Conservation (phyloP, 2,797 vertebrate genomes). For the Darevskia nairensis region DNA sequence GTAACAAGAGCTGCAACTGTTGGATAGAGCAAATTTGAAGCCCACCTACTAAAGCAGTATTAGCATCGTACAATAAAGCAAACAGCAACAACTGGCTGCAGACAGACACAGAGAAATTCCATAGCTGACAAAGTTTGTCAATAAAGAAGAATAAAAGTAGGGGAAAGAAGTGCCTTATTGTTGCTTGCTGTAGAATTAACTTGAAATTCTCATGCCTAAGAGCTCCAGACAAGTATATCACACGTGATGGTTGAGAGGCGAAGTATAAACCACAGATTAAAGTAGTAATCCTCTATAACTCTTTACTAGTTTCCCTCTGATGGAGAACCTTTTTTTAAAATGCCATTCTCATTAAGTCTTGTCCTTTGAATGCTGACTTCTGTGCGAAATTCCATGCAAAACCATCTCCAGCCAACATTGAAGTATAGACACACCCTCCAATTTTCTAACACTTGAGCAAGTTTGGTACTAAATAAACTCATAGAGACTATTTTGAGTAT, state of each 20-base stretch:
- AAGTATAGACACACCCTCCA: slow-evolving; percentile 32
- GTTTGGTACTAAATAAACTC: neutral
- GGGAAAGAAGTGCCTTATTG: slow-evolving; percentile 35
- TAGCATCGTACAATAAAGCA: neutral
- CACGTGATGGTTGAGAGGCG: slow-evolving; percentile 32
- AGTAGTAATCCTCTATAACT: slow-evolving; percentile 17
- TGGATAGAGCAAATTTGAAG: neutral
- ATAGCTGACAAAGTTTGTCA: neutral
- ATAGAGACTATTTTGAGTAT: neutral
- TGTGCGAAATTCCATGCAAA: slow-evolving; percentile 13
- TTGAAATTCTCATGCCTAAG: slow-evolving; percentile 48
- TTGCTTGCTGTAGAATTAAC: neutral
- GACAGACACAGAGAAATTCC: neutral
- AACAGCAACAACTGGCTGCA: neutral
- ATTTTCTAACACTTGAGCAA: slow-evolving; percentile 23
- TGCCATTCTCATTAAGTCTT: neutral
- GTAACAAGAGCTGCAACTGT: slow-evolving; percentile 34
- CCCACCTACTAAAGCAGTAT: slow-evolving; percentile 4
- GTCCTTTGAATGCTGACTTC: neutral
- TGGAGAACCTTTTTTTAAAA: slow-evolving; percentile 20
- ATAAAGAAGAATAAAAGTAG: slow-evolving; percentile 40
- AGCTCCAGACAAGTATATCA: slow-evolving; percentile 48
- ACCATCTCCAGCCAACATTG: slow-evolving; percentile 11
- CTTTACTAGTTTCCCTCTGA: slow-evolving; percentile 22
- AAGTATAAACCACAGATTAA: slow-evolving; percentile 21